Percentiles rank a stretch among this genome's conserved stretches.
Evolutionary conservation across 2,113 vertebrate species (phyloP).

Genomic region (Okapia johnstoni): DNA sequence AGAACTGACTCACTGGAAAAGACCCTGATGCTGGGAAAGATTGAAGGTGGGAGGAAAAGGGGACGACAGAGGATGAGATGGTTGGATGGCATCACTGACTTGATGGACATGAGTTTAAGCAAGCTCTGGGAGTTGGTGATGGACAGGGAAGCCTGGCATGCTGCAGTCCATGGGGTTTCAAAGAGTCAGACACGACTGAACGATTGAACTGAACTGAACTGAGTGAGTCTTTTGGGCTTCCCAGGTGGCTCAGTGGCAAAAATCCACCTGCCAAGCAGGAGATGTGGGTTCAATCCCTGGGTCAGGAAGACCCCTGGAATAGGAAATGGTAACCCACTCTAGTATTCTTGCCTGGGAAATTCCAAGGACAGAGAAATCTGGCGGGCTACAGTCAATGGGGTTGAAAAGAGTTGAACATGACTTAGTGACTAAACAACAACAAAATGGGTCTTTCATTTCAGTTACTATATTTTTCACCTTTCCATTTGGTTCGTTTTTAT

Average conservation of each 20-base stretch:
- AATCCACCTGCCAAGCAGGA: not conserved
- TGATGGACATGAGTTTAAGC: not conserved
- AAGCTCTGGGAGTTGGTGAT: not conserved
- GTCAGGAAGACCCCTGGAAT: not conserved
- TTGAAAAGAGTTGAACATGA: not conserved
- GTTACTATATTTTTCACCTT: not conserved
- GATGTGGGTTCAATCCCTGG: not conserved
- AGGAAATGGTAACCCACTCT: not conserved
- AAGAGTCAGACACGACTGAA: not conserved
- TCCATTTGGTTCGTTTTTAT: not conserved
- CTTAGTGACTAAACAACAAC: not conserved
- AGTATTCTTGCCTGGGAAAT: not conserved
- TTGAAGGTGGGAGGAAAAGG: not conserved
- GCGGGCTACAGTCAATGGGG: not conserved
- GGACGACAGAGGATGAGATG: not conserved
- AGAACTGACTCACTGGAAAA: not conserved
- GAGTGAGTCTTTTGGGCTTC: not conserved
- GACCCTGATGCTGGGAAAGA: not conserved
- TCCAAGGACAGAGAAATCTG: not conserved
- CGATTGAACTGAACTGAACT: not conserved
- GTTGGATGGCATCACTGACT: not conserved
- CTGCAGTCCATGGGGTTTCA: not conserved
- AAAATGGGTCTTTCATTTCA: not conserved
- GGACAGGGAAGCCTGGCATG: not conserved
- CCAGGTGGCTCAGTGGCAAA: not conserved